A percentile compares a stretch with the other conserved stretches of the same genome.
These are phyloP conservation scores for Mizuhopecten yessoensis DNA, from an alignment of 1,140 invertebrate genomes.

Conservation along the genomic window DNA sequence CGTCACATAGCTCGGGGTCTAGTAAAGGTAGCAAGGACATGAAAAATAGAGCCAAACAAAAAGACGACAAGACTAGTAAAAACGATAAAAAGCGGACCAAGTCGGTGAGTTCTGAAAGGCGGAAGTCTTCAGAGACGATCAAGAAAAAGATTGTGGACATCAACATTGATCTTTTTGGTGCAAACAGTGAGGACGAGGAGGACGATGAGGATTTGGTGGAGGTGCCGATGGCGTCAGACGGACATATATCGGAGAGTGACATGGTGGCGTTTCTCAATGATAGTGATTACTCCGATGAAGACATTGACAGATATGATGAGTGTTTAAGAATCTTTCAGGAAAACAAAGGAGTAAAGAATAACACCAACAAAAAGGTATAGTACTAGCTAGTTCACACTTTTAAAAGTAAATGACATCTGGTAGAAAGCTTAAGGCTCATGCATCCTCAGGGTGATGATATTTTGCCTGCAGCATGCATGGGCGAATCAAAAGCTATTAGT, in stretches of 20 bases:
- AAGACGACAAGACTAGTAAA: constrained; percentile 37
- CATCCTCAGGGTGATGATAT: too few species aligned
- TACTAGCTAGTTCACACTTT: too few species aligned
- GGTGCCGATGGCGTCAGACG: background rate
- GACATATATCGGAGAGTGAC: constrained; percentile 43
- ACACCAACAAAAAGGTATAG: constrained; percentile 64
- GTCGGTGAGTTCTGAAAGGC: constrained; percentile 17
- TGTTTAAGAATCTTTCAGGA: constrained; percentile 90
- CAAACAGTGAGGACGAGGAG: constrained; percentile 67
- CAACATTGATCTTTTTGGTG: constrained; percentile 75
- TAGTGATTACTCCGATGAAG: constrained; percentile 85
- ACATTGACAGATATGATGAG: constrained; percentile 86
- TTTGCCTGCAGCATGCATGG: too few species aligned
- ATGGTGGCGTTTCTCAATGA: constrained; percentile 63
- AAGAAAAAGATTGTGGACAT: constrained; percentile 69
- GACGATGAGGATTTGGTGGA: constrained; percentile 49
- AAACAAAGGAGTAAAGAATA: constrained; percentile 51
- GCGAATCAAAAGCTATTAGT: too few species aligned
- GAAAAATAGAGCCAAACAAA: constrained; percentile 23
- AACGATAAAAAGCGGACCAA: constrained; percentile 42
- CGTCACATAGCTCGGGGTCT: background rate
- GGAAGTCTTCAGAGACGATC: constrained; percentile 35
- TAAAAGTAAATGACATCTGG: too few species aligned
- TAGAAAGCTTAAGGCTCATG: too few species aligned
- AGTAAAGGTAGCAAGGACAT: constrained; percentile 42